A percentile compares a stretch with the other conserved stretches of the same genome.
Conservation (phyloP, 2,797 vertebrate species). For the Rhynchotus rufescens region DNA sequence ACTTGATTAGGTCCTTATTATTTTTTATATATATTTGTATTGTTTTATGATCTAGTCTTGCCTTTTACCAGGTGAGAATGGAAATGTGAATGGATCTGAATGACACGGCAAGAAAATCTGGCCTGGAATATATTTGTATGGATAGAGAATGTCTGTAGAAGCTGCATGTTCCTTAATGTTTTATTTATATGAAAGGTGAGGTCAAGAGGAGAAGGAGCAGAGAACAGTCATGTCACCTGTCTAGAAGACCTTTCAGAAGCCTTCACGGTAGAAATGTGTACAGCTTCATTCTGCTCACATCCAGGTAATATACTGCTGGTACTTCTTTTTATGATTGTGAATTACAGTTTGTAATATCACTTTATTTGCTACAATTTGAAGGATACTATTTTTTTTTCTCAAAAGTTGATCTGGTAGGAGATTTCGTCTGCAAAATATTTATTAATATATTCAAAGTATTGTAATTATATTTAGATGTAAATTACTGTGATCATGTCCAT, state of each 20-base stretch:
- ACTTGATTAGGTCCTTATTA: no score
- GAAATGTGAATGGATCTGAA: neutral
- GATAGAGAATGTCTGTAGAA: neutral
- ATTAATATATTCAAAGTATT: constrained; percentile 52
- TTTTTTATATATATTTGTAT: no score
- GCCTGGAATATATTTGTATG: neutral
- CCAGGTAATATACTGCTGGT: neutral
- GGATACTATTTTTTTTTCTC: constrained; percentile 20
- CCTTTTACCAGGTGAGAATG: neutral
- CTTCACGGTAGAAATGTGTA: neutral
- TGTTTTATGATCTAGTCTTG: no score
- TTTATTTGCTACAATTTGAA: neutral
- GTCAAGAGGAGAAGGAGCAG: neutral
- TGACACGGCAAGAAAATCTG: neutral
- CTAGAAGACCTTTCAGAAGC: neutral
- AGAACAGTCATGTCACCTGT: neutral
- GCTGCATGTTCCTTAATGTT: neutral
- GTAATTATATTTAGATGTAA: constrained; percentile 49
- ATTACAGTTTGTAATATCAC: neutral
- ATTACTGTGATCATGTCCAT: constrained; percentile 48
- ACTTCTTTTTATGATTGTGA: neutral
- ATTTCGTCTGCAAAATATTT: constrained; percentile 33
- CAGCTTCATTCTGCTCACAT: neutral
- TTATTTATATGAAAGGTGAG: neutral
- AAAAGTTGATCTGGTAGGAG: constrained; percentile 36